phyloP scores from a whole-genome alignment of 37 sponge, comb jelly and placozoan species.

The Halisarca cf. caerulea region DNA sequence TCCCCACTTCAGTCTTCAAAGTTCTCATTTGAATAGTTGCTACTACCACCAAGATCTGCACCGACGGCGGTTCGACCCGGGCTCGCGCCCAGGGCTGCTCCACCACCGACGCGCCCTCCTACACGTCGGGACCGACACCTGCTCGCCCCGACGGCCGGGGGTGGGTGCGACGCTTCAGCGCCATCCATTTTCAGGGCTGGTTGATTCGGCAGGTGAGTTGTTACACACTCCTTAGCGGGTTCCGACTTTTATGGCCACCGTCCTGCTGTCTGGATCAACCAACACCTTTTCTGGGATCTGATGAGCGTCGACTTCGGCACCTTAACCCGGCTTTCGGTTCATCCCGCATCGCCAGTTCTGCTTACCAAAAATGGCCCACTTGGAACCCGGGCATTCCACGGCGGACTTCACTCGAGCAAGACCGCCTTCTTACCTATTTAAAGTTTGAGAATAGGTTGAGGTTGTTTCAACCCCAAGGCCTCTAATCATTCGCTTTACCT shows the following conservation, averaged over 20 bases:
- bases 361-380: conserved; percentile 81
- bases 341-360: conserved; percentile 78
- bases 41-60: conserved; percentile 82
- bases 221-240: conserved; percentile 71
- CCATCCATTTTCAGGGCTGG: conserved; percentile 67
- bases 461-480: conserved; percentile 71
- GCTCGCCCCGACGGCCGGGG: conserved; percentile 45
- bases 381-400: conserved; percentile 58
- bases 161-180: conserved; percentile 65
- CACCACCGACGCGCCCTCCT: conserved; percentile 47
- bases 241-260: conserved; percentile 70
- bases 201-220: conserved; percentile 74
- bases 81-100: conserved; percentile 65
- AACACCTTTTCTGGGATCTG: conserved; percentile 76
- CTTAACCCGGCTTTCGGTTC: conserved; percentile 62
- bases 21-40: conserved; percentile 79
- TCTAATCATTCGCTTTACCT: conserved; percentile 76
- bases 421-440: conserved; percentile 66
- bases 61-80: conserved; percentile 60
- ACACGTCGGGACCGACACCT: conserved; percentile 50
- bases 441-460: conserved; percentile 81
- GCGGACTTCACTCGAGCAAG: conserved; percentile 68
- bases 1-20: conserved; percentile 68
- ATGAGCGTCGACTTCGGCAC: conserved; percentile 49
- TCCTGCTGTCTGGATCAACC: conserved; percentile 72